These are phyloP conservation scores for Tapirus terrestris DNA, from an alignment of 2,113 vertebrate genomes.

Conservation along the genomic window DNA sequence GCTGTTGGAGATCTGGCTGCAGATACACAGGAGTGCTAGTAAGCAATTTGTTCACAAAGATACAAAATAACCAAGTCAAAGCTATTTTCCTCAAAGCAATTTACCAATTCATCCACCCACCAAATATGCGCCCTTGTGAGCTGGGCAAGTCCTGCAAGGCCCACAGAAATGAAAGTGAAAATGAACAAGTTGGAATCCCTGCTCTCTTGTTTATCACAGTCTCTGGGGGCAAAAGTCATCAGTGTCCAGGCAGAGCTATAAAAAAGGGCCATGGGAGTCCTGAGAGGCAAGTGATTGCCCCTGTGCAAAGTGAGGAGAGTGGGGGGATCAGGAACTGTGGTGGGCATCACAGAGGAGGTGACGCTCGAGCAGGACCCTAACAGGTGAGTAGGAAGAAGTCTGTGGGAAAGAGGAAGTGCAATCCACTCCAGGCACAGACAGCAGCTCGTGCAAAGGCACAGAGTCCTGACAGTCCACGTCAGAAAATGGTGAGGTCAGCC, in stretches of 20 bases:
- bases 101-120: not conserved
- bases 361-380: not conserved
- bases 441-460: not conserved
- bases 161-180: not conserved
- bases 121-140: not conserved
- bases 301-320: not conserved
- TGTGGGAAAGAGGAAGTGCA: not conserved
- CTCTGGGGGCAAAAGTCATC: not conserved
- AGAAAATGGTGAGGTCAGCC: not conserved
- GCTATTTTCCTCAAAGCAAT: not conserved
- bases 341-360: not conserved
- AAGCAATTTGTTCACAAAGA: not conserved
- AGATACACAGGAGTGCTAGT: not conserved
- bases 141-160: not conserved
- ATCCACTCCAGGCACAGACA: no score
- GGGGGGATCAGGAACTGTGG: accelerated
- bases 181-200: not conserved
- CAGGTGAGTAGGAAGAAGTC: not conserved
- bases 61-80: not conserved
- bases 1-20: not conserved
- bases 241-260: not conserved
- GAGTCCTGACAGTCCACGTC: not conserved
- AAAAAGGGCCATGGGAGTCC: not conserved
- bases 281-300: not conserved
- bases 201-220: not conserved